Conservation (phyloP, 2,113 vertebrate species). For the Nothoprocta pentlandii region DNA sequence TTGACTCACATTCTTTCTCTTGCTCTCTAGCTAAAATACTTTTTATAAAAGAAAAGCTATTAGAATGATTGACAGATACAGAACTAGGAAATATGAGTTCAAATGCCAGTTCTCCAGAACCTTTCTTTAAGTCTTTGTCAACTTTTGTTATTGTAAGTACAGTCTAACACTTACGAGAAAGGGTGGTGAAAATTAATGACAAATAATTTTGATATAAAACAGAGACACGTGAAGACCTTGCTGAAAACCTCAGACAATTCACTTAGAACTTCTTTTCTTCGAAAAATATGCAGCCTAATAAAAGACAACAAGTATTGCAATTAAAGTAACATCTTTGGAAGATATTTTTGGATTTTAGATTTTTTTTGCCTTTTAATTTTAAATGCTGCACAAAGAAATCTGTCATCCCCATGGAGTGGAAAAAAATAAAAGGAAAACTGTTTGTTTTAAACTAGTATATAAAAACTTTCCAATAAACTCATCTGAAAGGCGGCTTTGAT, state of each 20-base stretch:
- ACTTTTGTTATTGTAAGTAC: neutral
- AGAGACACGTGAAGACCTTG: neutral
- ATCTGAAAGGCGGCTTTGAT: constrained; percentile 38
- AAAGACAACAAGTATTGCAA: neutral
- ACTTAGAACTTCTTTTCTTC: neutral
- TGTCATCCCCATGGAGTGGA: neutral
- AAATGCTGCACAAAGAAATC: neutral
- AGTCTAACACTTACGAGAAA: neutral
- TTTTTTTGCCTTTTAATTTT: constrained; percentile 15
- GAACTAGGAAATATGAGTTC: neutral
- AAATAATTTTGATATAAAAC: neutral
- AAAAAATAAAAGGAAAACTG: neutral
- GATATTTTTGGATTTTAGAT: neutral
- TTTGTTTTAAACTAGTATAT: constrained; percentile 12
- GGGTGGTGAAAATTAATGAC: neutral
- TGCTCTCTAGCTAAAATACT: neutral
- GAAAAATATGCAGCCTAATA: neutral
- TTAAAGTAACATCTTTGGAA: neutral
- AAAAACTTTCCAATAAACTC: neutral
- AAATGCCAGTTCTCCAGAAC: neutral
- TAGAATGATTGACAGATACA: neutral
- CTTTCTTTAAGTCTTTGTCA: neutral
- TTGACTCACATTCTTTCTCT: neutral
- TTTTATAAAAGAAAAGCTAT: neutral
- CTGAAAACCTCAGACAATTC: neutral